Base-by-base conservation (phyloP, 2,797 vertebrate genomes). In the Crocidura indochinensis region DNA sequence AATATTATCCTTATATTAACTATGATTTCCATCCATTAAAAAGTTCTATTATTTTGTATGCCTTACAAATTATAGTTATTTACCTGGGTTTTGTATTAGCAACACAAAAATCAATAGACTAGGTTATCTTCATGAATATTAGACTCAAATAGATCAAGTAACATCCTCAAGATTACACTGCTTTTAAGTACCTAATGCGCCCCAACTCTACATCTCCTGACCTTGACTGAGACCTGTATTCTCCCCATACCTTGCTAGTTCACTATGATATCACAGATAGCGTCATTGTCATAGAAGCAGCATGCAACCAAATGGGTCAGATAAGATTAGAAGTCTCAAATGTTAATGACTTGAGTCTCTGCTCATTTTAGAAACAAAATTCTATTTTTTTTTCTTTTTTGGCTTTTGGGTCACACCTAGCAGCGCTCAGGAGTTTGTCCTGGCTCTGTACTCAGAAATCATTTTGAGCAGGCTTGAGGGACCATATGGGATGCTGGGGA, bases 291-390 rank as follows among this genome's bases (percentile, higher is more conserved):
- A 88, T 24, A 83, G 69, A 67, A 83, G 81, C 64, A 92, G 74
- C 44, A 65, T 56, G 7, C 47, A 90, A 90, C 83, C 53, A 92
- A 90, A 93, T 86, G 89, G 94, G 90, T 95, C 88, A 95, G 91
- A 90, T 90, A 96, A 96, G 95, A 96, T 94, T 96, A 96, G 94
- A 95, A 96, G 73, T 94, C 84, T 96, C 85, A 90, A 94, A 93
- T 96, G 94, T 92, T 95, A 94, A 93, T 95, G 85, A 95, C 76
- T 94, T 2, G 6, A 56, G 49, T 95, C 91, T 94, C 94, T 95
- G 73, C 71, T 31, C 65, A 93, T 91, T 94, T 95, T 95, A 94
- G 92, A 96, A 84, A 44, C 65, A 51, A 88, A 87, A 85, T 90
- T 79, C 92, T 65, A 90, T 93, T 85, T 94, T 60, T 60, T 51